These are phyloP conservation scores for Cossypha dichroa DNA, from an alignment of 2,797 vertebrate species.

Conservation along the genomic window DNA sequence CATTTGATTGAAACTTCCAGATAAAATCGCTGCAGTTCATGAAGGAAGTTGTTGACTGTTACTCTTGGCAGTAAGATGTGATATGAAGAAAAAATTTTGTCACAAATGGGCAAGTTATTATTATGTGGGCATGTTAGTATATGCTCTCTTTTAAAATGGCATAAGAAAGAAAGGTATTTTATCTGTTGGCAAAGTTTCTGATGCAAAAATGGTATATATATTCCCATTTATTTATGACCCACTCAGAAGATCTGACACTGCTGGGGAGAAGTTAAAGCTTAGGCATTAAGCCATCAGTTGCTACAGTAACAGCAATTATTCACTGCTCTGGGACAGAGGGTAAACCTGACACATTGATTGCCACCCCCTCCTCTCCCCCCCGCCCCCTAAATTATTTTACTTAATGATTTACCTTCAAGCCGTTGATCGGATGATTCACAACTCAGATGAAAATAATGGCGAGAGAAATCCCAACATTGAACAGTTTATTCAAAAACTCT, in stretches of 20 bases:
- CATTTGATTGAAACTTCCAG: background rate
- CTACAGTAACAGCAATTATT: constrained; percentile 20
- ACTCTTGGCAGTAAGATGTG: background rate
- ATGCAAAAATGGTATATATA: background rate
- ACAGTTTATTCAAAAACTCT: background rate
- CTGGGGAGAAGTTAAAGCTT: background rate
- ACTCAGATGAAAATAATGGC: background rate
- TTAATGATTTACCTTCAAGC: constrained; percentile 32
- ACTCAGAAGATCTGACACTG: background rate
- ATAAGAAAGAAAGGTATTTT: background rate
- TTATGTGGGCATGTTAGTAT: background rate
- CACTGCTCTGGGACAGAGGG: background rate
- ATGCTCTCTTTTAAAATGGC: background rate
- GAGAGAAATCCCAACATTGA: background rate
- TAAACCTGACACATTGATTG: background rate
- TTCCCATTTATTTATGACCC: constrained; percentile 17
- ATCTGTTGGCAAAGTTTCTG: constrained; percentile 4
- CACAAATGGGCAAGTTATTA: background rate
- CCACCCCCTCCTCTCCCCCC: background rate
- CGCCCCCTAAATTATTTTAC: background rate
- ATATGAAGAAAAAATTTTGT: background rate
- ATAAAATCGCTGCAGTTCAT: background rate
- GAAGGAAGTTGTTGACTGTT: constrained; percentile 1
- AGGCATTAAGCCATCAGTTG: constrained; percentile 1
- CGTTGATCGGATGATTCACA: background rate